Percentiles rank a stretch among this genome's conserved stretches.
Conservation (phyloP, 2,888 invertebrate species). For the Nesidiocoris tenuis region DNA sequence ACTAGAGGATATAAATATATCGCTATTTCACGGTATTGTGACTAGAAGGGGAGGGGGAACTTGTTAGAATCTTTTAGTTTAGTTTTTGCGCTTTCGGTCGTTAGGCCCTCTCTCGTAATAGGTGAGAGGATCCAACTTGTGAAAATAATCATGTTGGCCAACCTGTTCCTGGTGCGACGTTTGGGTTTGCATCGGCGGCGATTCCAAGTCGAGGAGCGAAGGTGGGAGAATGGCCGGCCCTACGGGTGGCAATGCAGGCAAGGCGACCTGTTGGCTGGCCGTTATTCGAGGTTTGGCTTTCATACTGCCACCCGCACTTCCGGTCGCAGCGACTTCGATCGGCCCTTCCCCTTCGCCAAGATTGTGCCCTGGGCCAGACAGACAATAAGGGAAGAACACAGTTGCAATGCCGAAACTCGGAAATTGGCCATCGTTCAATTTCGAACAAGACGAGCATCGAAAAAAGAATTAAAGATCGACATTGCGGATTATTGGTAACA, state of each 20-base stretch:
- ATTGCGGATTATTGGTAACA: too few relatives aligned
- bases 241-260: conserved; percentile 59
- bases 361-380: conserved; percentile 44
- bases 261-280: conserved; percentile 61
- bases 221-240: conserved; percentile 37
- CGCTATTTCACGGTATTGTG: too few relatives aligned
- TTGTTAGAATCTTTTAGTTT: too few relatives aligned
- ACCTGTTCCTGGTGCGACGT: conserved; percentile 44
- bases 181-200: conserved; percentile 49
- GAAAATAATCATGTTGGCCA: too few relatives aligned
- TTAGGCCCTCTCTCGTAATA: too few relatives aligned
- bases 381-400: conserved; percentile 1
- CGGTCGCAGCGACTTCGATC: conserved; percentile 6
- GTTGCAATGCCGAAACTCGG: background rate
- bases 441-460: too few relatives aligned
- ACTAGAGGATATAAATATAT: too few relatives aligned
- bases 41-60: too few relatives aligned
- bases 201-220: conserved; percentile 47
- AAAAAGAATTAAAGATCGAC: too few relatives aligned
- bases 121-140: too few relatives aligned
- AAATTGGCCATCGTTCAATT: too few relatives aligned
- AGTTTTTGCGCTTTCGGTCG: too few relatives aligned
- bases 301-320: background rate
- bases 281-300: conserved; percentile 34
- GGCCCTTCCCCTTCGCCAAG: conserved; percentile 26